Base-by-base conservation (phyloP, 2,888 invertebrate species). In the Lepidocyrtinus sp. region DNA sequence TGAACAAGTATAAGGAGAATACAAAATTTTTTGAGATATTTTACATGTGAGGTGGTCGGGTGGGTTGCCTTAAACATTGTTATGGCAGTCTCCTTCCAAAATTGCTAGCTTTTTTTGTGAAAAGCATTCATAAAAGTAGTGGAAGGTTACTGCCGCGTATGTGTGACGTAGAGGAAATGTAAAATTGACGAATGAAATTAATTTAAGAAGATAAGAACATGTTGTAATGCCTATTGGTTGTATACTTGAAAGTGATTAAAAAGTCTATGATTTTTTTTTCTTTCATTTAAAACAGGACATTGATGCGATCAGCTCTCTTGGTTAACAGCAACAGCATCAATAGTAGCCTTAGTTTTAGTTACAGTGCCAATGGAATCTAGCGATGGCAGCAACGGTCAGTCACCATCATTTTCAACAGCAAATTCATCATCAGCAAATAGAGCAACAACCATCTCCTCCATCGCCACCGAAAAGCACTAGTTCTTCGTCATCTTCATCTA, bases 311-410 rank as follows among this genome's bases (percentile, higher is more conserved):
- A 46, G 55, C 55, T 55, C 55, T 55, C 55, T 46, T 62, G 21
- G 3, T 3, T 22, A 62, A 3, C 9, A n/a, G 3, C 62, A 21
- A 22, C 62, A 22, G 19, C 21, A 12, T 22, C 21, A 12, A 22
- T 24, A 62, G 62, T 21, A 62, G 62, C 22, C 21, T n/a, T 21
- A 62, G 50, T 89, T 90, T 12, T 12, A 12, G 3, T 62, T 71
- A 62, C 71, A 75, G 71, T 81, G 81, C 81, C 75, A 81, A 81
- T 81, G 81, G 81, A 90, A 91, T 63, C 90, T 91, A 21, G 90
- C 91, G 83, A 90, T 91, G 74, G 91, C 91, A 76, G 90, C 91
- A 90, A 90, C 89, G 89, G 7, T 88, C 88, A 82, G 88, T 89
- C 82, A 87, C 9, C 88, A 87, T 2, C 88, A 75, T 76, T 83